Percentiles rank a stretch among this genome's conserved stretches.
phyloP scores from a whole-genome alignment of 1,140 invertebrate genomes.

The Papilio glaucus region DNA sequence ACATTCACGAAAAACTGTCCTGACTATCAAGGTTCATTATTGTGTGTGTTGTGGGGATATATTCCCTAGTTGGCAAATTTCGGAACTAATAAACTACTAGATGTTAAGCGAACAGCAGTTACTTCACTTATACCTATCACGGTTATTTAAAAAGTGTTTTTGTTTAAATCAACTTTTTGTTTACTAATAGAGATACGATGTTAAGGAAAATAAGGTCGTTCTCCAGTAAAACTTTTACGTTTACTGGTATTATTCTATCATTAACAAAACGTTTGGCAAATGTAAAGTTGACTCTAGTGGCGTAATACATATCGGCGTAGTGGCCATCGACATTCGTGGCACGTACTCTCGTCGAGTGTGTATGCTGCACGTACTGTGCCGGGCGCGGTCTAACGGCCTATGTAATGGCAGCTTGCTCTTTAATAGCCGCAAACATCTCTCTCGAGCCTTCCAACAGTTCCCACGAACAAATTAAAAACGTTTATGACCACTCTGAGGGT shows the following conservation, averaged over 20 bases:
- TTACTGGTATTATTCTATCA: neutral
- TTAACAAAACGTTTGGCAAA: constrained; percentile 21
- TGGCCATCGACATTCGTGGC: constrained; percentile 34
- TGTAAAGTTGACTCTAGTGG: neutral
- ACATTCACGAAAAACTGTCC: too few species aligned
- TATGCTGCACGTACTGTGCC: constrained; percentile 74
- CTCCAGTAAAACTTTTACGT: neutral
- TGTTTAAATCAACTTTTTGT: neutral
- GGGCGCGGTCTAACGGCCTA: constrained; percentile 65
- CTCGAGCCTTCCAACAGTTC: constrained; percentile 48
- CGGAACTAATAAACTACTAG: too few species aligned
- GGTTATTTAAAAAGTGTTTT: too few species aligned
- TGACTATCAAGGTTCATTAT: too few species aligned
- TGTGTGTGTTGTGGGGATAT: too few species aligned
- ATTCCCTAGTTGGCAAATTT: too few species aligned
- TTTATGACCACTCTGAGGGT: constrained; percentile 59
- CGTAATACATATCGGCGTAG: constrained; percentile 13
- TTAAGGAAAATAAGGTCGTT: neutral
- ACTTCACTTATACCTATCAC: too few species aligned
- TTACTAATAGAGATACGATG: too few species aligned
- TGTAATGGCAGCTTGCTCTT: constrained; percentile 65
- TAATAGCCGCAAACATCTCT: constrained; percentile 63
- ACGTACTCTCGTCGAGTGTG: constrained; percentile 68
- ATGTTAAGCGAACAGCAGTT: too few species aligned
- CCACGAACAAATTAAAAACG: constrained; percentile 73